phyloP scores from a whole-genome alignment of 2,797 vertebrate species.

The Sebastes hopkinsi region DNA sequence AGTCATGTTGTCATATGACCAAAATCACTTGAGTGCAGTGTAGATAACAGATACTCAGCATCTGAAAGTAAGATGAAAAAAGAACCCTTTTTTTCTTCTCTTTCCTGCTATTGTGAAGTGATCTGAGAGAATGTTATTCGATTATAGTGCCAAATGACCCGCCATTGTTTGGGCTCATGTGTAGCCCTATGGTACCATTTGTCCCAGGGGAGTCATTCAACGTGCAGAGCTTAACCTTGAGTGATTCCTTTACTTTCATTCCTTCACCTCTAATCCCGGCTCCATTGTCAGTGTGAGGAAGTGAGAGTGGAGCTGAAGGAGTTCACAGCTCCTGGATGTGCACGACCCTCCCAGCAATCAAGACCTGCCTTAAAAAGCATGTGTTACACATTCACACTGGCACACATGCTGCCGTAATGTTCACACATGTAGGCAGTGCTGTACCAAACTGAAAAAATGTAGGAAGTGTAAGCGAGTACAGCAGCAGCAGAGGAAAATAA shows the following conservation, averaged over 20 bases:
- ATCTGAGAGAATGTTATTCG: conserved; percentile 37
- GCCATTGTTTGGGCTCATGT: conserved; percentile 58
- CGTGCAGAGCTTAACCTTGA: conserved; percentile 45
- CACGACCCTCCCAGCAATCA: conserved; percentile 22
- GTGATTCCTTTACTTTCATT: conserved; percentile 59
- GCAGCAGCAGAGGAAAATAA: neutral
- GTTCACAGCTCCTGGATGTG: conserved; percentile 36
- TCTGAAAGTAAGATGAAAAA: conserved; percentile 15
- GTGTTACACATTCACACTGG: neutral
- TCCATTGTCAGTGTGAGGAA: conserved; percentile 70
- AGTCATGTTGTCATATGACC: neutral
- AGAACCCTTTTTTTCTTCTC: neutral
- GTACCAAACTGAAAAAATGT: neutral
- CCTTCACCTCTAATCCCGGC: conserved; percentile 52
- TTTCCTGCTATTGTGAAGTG: conserved; percentile 71
- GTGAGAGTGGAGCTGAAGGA: conserved; percentile 33
- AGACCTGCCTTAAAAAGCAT: neutral
- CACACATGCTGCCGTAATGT: neutral
- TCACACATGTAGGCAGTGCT: neutral
- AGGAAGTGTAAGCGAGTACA: neutral
- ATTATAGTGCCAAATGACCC: conserved; percentile 43
- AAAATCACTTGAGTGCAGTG: neutral
- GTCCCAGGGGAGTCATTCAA: conserved; percentile 62
- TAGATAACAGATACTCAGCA: conserved; percentile 22
- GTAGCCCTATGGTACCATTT: neutral